Evolutionary conservation across 2,797 vertebrate genomes (phyloP).

Genomic region (Muscicapa comitata): DNA sequence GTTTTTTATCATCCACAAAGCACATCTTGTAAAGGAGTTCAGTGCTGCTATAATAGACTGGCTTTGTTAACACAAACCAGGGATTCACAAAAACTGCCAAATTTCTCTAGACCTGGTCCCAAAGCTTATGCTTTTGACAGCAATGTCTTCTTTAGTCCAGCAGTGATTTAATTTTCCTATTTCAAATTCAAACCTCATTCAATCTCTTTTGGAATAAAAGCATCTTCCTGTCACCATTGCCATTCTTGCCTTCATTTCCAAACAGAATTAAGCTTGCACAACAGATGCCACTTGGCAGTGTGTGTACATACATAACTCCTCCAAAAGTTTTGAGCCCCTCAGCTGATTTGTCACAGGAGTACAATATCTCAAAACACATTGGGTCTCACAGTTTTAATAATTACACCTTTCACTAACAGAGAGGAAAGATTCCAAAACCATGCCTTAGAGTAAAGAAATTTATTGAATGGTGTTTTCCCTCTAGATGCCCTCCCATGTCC

Average conservation of each 20-base stretch:
- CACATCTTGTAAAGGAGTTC: background rate
- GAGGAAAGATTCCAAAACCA: background rate
- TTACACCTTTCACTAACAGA: background rate
- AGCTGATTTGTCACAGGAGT: background rate
- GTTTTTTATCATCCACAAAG: background rate
- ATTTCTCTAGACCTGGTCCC: background rate
- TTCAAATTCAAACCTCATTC: background rate
- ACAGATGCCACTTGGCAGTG: background rate
- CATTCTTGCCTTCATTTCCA: background rate
- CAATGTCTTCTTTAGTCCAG: background rate
- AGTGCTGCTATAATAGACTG: background rate
- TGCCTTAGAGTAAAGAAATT: background rate
- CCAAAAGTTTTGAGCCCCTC: background rate
- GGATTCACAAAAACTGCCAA: background rate
- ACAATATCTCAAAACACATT: background rate
- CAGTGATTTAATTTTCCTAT: background rate
- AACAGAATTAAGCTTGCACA: background rate
- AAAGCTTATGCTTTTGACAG: constrained; percentile 14
- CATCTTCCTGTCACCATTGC: background rate
- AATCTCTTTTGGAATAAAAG: background rate
- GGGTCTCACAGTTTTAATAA: background rate
- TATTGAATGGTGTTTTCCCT: background rate
- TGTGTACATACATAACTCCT: background rate
- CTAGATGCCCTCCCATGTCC: background rate
- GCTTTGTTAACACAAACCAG: background rate